phyloP scores from a whole-genome alignment of 2,888 invertebrate species.

The Schizotus pectinicornis region DNA sequence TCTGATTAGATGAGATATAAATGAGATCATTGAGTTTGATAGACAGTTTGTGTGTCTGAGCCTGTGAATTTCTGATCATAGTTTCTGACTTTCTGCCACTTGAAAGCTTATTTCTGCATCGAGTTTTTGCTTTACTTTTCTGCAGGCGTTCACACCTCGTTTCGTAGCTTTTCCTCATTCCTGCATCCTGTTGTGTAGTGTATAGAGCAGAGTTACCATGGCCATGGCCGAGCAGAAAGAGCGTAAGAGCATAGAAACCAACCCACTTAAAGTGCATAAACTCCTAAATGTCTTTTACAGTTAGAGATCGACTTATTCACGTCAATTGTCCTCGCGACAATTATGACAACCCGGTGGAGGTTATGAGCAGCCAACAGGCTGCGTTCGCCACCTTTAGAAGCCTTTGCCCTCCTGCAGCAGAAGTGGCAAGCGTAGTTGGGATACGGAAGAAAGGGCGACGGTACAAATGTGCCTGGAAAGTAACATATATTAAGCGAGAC shows the following conservation, averaged over 20 bases:
- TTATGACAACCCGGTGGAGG: no score
- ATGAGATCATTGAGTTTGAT: no score
- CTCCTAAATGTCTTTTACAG: constrained; percentile 5
- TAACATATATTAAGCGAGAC: constrained; percentile 14
- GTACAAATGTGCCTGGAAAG: constrained; percentile 17
- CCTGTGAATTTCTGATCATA: constrained; percentile 4
- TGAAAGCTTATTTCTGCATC: constrained; percentile 4
- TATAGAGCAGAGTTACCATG: constrained; percentile 15
- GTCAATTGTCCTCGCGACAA: no score
- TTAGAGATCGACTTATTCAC: constrained; percentile 9
- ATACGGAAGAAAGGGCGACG: constrained; percentile 18
- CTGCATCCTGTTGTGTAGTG: constrained; percentile 11
- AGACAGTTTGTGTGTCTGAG: constrained; percentile 11
- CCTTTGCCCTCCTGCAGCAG: constrained; percentile 15
- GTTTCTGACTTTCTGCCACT: constrained; percentile 15
- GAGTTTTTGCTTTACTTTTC: constrained; percentile 7
- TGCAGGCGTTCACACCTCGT: constrained; percentile 5
- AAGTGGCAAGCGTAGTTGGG: constrained; percentile 18
- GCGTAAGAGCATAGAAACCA: constrained; percentile 8
- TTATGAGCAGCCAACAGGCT: no score
- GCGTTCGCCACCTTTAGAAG: constrained; percentile 14
- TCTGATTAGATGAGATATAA: no score
- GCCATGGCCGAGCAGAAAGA: constrained; percentile 13
- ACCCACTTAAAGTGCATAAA: constrained; percentile 6
- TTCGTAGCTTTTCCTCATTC: constrained; percentile 9